phyloP scores from a whole-genome alignment of 2,113 vertebrate species.

The Gila orcuttii region DNA sequence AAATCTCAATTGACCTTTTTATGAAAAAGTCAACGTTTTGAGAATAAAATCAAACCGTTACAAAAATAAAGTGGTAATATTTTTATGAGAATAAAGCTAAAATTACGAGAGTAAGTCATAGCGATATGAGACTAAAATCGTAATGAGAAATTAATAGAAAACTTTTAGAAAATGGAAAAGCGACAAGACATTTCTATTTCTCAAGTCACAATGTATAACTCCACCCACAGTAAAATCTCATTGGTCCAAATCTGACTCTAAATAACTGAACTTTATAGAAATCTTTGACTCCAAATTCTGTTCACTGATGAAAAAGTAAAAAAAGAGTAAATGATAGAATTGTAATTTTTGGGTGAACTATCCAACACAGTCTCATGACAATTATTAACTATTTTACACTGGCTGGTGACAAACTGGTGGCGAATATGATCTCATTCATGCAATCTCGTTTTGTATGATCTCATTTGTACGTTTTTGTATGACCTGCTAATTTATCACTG shows the following conservation, averaged over 20 bases:
- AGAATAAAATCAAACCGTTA: not conserved
- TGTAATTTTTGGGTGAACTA: not conserved
- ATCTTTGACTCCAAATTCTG: not conserved
- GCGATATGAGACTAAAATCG: too few species aligned
- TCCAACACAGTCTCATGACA: not conserved
- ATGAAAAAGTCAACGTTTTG: not conserved
- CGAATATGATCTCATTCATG: not conserved
- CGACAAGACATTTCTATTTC: not conserved
- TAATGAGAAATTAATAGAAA: not conserved
- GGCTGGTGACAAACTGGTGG: not conserved
- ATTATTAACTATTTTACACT: not conserved
- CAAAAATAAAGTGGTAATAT: not conserved
- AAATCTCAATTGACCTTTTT: not conserved
- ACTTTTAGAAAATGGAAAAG: not conserved
- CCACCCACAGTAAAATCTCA: not conserved
- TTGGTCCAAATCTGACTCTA: not conserved
- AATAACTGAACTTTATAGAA: not conserved
- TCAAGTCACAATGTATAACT: not conserved
- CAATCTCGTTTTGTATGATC: not conserved
- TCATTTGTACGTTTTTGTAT: not conserved
- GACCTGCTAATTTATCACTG: not conserved
- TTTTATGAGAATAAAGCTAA: not conserved
- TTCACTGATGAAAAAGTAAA: not conserved
- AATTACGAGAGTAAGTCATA: too few species aligned
- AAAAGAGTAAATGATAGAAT: not conserved